Evolutionary conservation across 2,113 vertebrate species (phyloP).

Genomic region (Lutjanus erythropterus): DNA sequence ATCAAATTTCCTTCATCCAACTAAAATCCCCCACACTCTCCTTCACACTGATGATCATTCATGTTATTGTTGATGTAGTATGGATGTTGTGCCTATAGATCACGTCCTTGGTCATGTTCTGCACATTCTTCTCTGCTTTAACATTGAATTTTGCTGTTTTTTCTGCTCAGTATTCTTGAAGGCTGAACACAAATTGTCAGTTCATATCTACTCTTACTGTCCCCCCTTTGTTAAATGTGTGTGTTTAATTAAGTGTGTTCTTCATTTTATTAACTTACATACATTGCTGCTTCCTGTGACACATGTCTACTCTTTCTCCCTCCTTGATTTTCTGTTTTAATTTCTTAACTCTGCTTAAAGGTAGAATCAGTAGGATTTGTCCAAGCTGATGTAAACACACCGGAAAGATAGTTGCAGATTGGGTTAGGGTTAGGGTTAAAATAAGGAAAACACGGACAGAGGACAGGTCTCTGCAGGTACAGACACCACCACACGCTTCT

Average conservation of each 20-base stretch:
- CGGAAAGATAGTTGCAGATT: too few species aligned
- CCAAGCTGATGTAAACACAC: too few species aligned
- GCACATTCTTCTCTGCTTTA: not conserved
- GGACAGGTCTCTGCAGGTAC: too few species aligned
- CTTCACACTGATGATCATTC: not conserved
- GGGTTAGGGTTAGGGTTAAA: too few species aligned
- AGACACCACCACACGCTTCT: too few species aligned
- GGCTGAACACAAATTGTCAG: not conserved
- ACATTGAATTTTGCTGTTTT: not conserved
- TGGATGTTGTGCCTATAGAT: not conserved
- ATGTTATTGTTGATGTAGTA: not conserved
- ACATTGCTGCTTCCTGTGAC: not conserved
- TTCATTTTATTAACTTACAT: slow-evolving; percentile 20
- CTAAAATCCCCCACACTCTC: too few species aligned
- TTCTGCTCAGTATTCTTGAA: not conserved
- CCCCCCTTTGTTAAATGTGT: not conserved
- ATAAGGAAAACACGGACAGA: too few species aligned
- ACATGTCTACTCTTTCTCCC: too few species aligned
- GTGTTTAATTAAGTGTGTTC: not conserved
- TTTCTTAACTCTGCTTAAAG: too few species aligned
- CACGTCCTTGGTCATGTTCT: not conserved
- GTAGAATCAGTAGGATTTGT: too few species aligned
- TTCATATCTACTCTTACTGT: not conserved
- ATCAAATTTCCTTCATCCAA: not conserved
- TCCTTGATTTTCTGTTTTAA: too few species aligned